These are phyloP conservation scores for Apogon talboti DNA, from an alignment of 2,797 vertebrate species.

Conservation along the genomic window DNA sequence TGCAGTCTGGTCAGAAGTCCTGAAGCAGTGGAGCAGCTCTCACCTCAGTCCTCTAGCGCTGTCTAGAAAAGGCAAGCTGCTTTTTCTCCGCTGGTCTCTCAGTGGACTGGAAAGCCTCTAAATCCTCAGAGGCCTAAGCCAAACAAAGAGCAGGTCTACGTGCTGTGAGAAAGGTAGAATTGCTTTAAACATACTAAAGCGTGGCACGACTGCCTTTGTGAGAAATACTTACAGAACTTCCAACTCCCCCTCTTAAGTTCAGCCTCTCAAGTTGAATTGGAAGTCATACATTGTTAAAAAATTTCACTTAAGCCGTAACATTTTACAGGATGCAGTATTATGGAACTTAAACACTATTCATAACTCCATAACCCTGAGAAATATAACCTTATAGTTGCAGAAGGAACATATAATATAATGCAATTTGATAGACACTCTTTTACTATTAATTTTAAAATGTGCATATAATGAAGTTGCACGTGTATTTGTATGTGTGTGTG, in stretches of 20 bases:
- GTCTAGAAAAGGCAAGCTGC: conserved; percentile 30
- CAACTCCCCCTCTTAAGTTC: conserved; percentile 1
- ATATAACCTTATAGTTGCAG: no score
- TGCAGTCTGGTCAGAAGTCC: conserved; percentile 36
- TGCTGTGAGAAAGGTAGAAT: conserved; percentile 27
- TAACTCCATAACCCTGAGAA: no score
- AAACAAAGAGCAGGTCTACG: conserved; percentile 41
- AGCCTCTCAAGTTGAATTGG: neutral
- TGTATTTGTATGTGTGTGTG: conserved; percentile 4
- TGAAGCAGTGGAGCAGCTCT: conserved; percentile 34
- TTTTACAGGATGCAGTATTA: neutral
- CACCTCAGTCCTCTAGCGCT: conserved; percentile 20
- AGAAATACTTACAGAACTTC: conserved; percentile 13
- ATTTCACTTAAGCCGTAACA: neutral
- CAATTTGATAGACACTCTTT: no score
- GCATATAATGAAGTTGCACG: neutral
- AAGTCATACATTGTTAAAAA: neutral
- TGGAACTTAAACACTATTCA: no score
- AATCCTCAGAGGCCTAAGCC: conserved; percentile 40
- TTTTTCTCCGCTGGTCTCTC: conserved; percentile 46
- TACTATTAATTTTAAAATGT: neutral
- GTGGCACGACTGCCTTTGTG: conserved; percentile 27
- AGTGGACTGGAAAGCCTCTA: conserved; percentile 37
- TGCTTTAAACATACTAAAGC: conserved; percentile 14
- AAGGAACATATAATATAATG: no score